Evolutionary conservation across 1,140 invertebrate species (phyloP), one percentile per base, ranked within the genome.

Genomic region (Papilio polytes): DNA sequence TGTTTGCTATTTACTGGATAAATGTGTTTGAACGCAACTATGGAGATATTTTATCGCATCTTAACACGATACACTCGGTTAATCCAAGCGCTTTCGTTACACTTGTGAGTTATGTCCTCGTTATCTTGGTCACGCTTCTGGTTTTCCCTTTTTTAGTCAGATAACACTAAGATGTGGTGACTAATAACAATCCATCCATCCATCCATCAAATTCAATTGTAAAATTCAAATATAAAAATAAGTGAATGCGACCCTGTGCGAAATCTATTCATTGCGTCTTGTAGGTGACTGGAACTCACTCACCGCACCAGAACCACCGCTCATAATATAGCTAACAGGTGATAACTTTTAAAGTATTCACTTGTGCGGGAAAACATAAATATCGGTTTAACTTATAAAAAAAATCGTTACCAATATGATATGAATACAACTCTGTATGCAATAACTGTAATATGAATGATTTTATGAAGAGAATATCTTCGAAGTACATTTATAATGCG

Each of bases 391-490:
- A 56, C n/a, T 20, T 51, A 6, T 15, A 18, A 51, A 51, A 51
- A 51, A 18, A 51, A 51, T 6, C 15, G 2, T 51, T 51, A 51
- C 18, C 6, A 6, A 51, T 6, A 18, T 51, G 8, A 56, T 56
- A 56, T n/a, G 51, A 18, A 18, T 56, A 18, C 53, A 56, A 56
- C 18, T 20, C 9, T 31, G 63, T 12, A 31, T 31, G 12, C 26
- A 66, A 66, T 59, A 59, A 59, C n/a, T 22, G 9, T 10, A 59
- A 9, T 59, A 10, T 59, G 9, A 59, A 48, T 48, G 56, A 22
- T 13, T 26, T 31, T 31, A 31, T 74, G 20, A 46, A 22, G 74
- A 26, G 72, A 20, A 74, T 74, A 74, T 74, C 41, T 74, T 74
- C 18, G 3, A 48, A 41, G 72, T 74, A 44, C 46, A 76, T 15